Evolutionary conservation across 2,113 vertebrate species (phyloP).

Genomic region (Galeopterus variegatus): DNA sequence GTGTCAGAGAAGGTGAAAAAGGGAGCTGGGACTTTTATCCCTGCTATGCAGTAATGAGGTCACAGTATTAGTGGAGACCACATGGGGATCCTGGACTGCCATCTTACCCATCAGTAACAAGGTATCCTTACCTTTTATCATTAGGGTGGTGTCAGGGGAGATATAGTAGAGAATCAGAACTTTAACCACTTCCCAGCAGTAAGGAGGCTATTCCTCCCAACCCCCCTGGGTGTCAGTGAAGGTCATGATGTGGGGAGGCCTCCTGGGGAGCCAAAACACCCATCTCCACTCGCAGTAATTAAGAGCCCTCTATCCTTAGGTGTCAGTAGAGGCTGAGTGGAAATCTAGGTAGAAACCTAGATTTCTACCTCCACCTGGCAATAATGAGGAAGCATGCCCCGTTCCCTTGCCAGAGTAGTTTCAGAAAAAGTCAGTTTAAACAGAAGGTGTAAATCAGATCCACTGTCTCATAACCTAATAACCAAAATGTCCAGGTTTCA

Average conservation of each 20-base stretch:
- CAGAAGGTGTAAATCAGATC: not conserved
- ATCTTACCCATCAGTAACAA: not conserved
- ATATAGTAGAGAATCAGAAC: not conserved
- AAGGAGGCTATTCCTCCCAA: not conserved
- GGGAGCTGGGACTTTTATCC: not conserved
- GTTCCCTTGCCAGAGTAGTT: not conserved
- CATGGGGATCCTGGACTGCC: not conserved
- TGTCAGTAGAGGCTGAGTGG: not conserved
- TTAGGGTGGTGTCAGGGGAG: not conserved
- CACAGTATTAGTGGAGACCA: not conserved
- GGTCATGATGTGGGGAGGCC: not conserved
- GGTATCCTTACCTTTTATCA: too few species aligned
- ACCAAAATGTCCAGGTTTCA: not conserved
- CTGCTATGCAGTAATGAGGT: not conserved
- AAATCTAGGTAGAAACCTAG: too few species aligned
- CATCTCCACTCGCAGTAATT: not conserved
- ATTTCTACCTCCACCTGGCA: not conserved
- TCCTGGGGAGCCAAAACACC: not conserved
- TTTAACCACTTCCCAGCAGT: not conserved
- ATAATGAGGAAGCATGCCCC: not conserved
- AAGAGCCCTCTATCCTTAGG: not conserved
- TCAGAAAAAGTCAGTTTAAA: constrained; percentile 13
- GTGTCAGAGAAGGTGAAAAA: not conserved
- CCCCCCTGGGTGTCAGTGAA: not conserved
- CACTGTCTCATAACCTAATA: not conserved